Percentiles rank a stretch among this genome's conserved stretches.
Conservation (phyloP, 1,140 invertebrate genomes). For the Drosophila suzukii region DNA sequence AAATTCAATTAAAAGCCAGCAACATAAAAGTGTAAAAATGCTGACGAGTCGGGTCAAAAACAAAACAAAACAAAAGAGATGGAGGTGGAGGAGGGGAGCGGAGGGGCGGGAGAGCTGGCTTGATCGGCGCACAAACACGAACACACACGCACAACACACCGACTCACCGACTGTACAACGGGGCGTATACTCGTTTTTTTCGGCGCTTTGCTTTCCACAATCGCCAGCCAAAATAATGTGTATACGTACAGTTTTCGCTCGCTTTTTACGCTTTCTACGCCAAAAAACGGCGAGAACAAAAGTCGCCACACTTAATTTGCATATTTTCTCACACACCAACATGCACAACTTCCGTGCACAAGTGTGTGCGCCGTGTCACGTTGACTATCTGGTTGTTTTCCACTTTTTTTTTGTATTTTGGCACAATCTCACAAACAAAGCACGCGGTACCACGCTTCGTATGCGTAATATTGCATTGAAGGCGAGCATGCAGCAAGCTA, state of each 20-base stretch:
- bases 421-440: slow-evolving; percentile 42
- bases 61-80: slow-evolving; percentile 23
- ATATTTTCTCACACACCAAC: slow-evolving; percentile 69
- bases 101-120: slow-evolving; percentile 38
- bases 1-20: slow-evolving; percentile 80
- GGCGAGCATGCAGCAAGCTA: slow-evolving; percentile 42
- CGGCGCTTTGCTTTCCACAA: slow-evolving; percentile 64
- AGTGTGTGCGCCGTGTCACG: slow-evolving; percentile 59
- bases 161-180: slow-evolving; percentile 69
- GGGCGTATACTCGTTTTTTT: slow-evolving; percentile 79
- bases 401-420: slow-evolving; percentile 42
- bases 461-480: slow-evolving; percentile 78
- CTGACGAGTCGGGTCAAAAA: slow-evolving; percentile 57
- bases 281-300: slow-evolving; percentile 57
- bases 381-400: slow-evolving; percentile 65
- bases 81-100: not conserved
- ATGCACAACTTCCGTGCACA: slow-evolving; percentile 42
- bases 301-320: slow-evolving; percentile 80
- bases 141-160: slow-evolving; percentile 7
- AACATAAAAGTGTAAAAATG: slow-evolving; percentile 74
- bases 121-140: slow-evolving; percentile 31
- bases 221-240: slow-evolving; percentile 64
- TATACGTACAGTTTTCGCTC: slow-evolving; percentile 59
- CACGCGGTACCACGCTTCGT: slow-evolving; percentile 64
- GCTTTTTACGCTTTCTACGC: slow-evolving; percentile 76